Base-by-base conservation (phyloP, 2,888 invertebrate species). In the Cryptus armator region DNA sequence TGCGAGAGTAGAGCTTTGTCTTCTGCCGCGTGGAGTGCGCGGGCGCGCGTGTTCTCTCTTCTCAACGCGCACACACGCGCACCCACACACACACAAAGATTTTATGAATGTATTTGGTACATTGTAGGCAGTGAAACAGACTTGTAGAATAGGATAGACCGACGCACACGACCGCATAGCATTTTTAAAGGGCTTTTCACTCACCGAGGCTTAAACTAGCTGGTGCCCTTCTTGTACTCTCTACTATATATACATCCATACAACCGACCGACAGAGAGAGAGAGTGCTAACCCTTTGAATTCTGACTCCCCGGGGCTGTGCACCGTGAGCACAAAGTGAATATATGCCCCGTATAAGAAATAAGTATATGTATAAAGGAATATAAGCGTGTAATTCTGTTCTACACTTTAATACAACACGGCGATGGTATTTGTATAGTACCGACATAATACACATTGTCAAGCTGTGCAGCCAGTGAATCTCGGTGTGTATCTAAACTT, bases 121-220 rank as follows among this genome's bases (percentile, higher is more conserved):
- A 77, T 67, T 71, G 70, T 77, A 68, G 53, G 78, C 43, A 19
- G 32, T 67, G 67, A 78, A 68, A 78, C 78, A 53, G 84, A 44
- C 53, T n/a, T 43, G 44, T 66, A 62, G 78, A 56, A 66, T 71
- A 72, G 64, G 66, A 84, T 19, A 71, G 62, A 32, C 71, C 77
- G 64, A 77, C 66, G 37, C 71, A 77, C 46, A 77, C 44, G 67
- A 66, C 62, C 75, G 79, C 72, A 82, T 78, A 76, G 72, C 81
- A 84, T 85, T 87, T 83, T 86, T 86, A 59, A 85, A 86, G 84
- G 81, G 82, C 86, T 87, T 87, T 87, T 85, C 86, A 87, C 82
- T 85, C 83, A 44, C 64, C 79, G 67, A 86, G 82, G 82, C 78
- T 87, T 62, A 72, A 85, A 85, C 85, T 75, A 76, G 68, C 79